Percentiles rank a stretch among this genome's conserved stretches.
Evolutionary conservation across 2,888 invertebrate genomes (phyloP).

Genomic region (Rhyacophila evoluta): DNA sequence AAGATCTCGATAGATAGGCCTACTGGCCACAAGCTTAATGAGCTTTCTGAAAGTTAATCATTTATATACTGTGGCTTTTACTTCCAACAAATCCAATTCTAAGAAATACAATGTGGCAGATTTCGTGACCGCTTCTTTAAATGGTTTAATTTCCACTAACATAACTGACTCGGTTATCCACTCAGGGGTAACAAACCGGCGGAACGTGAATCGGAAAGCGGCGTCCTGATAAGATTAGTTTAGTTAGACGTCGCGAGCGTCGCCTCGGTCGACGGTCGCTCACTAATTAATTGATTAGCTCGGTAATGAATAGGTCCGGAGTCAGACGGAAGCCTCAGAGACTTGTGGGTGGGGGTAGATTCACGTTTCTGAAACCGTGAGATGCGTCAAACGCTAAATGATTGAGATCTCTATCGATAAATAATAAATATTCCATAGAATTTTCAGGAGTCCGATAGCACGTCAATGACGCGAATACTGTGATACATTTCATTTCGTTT

Average conservation of each 20-base stretch:
- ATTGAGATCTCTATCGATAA: not conserved
- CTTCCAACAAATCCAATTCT: no score
- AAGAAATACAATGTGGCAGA: not conserved
- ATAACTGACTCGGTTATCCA: not conserved
- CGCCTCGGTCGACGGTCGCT: not conserved
- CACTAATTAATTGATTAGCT: constrained; percentile 29
- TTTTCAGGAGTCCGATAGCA: no score
- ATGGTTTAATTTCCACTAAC: not conserved
- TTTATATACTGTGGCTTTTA: no score
- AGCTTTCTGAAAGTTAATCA: no score
- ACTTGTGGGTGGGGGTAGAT: not conserved
- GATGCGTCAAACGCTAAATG: not conserved
- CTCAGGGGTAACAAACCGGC: not conserved
- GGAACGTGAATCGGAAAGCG: constrained; percentile 6
- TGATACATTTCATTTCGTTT: no score
- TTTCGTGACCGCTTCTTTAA: not conserved
- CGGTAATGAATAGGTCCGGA: constrained; percentile 25
- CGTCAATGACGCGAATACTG: no score
- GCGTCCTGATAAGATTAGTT: constrained; percentile 8
- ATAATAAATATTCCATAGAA: no score
- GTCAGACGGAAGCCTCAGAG: not conserved
- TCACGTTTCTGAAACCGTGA: not conserved
- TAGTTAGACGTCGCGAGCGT: constrained; percentile 1
- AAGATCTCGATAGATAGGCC: no score
- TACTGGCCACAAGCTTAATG: no score